Conservation (phyloP, 2,113 vertebrate species). For the Meles meles region DNA sequence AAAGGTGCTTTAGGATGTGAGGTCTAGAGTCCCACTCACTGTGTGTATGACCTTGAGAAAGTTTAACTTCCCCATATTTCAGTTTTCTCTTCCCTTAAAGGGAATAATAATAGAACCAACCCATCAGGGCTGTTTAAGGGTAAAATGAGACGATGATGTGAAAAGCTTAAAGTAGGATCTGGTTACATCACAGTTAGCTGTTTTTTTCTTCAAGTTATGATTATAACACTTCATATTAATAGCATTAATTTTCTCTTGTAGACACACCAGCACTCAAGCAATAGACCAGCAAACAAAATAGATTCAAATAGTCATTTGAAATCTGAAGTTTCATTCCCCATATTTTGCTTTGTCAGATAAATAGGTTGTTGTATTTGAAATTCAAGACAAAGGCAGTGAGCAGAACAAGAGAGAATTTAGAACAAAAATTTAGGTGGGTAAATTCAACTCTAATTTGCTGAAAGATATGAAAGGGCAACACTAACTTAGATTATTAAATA, state of each 20-base stretch:
- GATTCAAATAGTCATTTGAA: not conserved
- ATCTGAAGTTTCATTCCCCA: not conserved
- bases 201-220: not conserved
- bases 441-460: slow-evolving; percentile 46
- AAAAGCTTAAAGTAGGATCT: not conserved
- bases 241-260: not conserved
- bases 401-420: not conserved
- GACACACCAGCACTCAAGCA: not conserved
- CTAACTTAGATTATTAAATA: slow-evolving; percentile 68
- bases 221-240: not conserved
- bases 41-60: not conserved
- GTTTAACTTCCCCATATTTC: not conserved
- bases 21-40: accelerated
- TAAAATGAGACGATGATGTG: not conserved
- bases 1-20: not conserved
- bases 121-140: not conserved
- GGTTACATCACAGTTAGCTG: not conserved
- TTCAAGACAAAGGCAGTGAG: not conserved
- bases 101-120: not conserved
- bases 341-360: not conserved
- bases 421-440: slow-evolving; percentile 20
- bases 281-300: not conserved
- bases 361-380: not conserved
- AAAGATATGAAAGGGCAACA: slow-evolving; percentile 47
- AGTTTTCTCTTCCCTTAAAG: not conserved